Evolutionary conservation across 2,888 invertebrate genomes (phyloP).

Genomic region (Drosophila mulleri): DNA sequence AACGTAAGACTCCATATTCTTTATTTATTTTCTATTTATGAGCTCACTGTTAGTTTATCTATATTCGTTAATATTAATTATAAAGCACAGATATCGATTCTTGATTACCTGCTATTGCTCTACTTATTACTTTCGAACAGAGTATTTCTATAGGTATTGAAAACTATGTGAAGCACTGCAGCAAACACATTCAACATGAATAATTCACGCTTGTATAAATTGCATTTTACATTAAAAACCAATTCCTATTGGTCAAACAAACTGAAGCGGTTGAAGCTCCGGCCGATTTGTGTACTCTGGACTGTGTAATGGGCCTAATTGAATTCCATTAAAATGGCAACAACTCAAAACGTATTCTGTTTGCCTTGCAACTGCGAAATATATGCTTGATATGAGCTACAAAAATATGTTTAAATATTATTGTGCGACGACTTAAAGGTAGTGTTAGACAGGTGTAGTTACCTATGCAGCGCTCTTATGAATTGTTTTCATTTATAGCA

Average conservation of each 20-base stretch:
- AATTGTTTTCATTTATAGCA: not conserved
- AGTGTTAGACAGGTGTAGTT: not conserved
- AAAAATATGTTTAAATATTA: not conserved
- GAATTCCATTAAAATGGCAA: slow-evolving; percentile 1
- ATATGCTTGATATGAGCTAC: not conserved
- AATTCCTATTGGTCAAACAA: not conserved
- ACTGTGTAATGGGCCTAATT: not conserved
- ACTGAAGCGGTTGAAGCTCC: no score
- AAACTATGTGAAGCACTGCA: not conserved
- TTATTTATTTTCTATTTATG: no score
- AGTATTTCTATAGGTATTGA: not conserved
- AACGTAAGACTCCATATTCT: no score
- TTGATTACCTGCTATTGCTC: not conserved
- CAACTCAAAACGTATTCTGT: not conserved
- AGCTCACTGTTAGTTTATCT: no score
- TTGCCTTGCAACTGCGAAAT: not conserved
- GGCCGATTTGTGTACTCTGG: not conserved
- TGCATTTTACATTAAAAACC: not conserved
- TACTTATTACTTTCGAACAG: not conserved
- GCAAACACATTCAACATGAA: not conserved
- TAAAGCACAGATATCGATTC: no score
- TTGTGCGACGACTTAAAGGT: not conserved
- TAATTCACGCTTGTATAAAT: not conserved
- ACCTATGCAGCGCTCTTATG: not conserved
- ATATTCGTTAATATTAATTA: no score